Evolutionary conservation across 2,797 vertebrate species (phyloP).

Genomic region (Gymnopithys bicolor): DNA sequence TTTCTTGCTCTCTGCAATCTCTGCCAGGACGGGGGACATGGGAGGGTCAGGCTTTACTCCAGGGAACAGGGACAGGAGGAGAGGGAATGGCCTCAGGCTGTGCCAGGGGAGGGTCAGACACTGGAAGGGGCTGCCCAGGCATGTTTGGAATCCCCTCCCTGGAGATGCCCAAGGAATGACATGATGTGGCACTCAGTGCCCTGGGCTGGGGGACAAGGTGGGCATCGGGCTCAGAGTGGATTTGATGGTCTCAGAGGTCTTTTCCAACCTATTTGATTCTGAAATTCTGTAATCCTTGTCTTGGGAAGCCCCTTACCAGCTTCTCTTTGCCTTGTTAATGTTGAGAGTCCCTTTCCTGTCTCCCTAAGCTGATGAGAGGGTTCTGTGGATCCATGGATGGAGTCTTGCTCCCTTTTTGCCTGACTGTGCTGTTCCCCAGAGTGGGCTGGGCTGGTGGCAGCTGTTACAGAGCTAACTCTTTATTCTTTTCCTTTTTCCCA

Average conservation of each 20-base stretch:
- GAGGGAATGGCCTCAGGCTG: not conserved
- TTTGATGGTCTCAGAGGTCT: not conserved
- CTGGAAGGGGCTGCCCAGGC: not conserved
- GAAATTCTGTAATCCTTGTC: not conserved
- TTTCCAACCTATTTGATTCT: not conserved
- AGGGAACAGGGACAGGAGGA: not conserved
- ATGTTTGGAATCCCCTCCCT: not conserved
- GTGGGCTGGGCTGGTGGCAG: not conserved
- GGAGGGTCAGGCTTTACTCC: not conserved
- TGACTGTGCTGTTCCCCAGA: slow-evolving; percentile 19
- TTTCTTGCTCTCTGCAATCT: not conserved
- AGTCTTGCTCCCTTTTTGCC: not conserved
- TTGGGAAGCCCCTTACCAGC: not conserved
- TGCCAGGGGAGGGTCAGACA: not conserved
- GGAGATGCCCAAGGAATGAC: not conserved
- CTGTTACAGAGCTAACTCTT: not conserved
- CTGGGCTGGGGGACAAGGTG: not conserved
- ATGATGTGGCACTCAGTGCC: not conserved
- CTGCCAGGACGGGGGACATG: not conserved
- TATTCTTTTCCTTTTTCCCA: not conserved
- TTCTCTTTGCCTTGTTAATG: not conserved
- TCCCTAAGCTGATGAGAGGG: not conserved
- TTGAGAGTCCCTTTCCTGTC: not conserved
- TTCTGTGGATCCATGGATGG: not conserved
- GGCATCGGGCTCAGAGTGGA: not conserved